Conservation (phyloP, 1,140 invertebrate species). For the Bombus waltoni region DNA sequence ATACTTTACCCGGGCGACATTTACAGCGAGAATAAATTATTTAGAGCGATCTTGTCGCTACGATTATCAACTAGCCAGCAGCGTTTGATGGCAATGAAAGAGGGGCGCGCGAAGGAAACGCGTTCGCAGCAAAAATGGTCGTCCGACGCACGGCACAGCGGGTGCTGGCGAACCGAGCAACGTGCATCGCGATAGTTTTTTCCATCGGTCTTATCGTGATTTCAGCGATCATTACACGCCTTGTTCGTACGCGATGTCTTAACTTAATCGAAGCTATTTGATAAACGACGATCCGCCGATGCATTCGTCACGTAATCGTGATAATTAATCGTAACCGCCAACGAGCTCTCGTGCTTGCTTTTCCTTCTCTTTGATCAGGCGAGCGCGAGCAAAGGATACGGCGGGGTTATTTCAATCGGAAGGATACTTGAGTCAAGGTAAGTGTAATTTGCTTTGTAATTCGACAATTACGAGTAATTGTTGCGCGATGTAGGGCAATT, state of each 20-base stretch:
- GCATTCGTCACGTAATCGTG: slow-evolving; percentile 54
- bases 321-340: slow-evolving; percentile 58
- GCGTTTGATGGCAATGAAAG: background rate
- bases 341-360: slow-evolving; percentile 14
- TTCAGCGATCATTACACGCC: slow-evolving; percentile 52
- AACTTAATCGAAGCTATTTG: slow-evolving; percentile 59
- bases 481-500: too few relatives aligned
- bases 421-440: too few relatives aligned
- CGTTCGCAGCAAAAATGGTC: slow-evolving; percentile 12
- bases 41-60: slow-evolving; percentile 34
- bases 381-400: too few relatives aligned
- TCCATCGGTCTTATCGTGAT: slow-evolving; percentile 9
- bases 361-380: background rate
- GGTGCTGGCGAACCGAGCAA: background rate
- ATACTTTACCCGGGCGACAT: slow-evolving; percentile 26
- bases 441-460: too few relatives aligned
- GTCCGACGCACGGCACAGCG: too few relatives aligned
- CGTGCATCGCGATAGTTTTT: slow-evolving; percentile 10
- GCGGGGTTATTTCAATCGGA: background rate
- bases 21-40: slow-evolving; percentile 39
- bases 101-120: background rate
- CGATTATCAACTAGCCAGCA: slow-evolving; percentile 22
- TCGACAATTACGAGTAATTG: too few relatives aligned
- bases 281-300: slow-evolving; percentile 54
- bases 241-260: slow-evolving; percentile 37